Conservation (phyloP, 2,797 vertebrate genomes). For the Gobio occitaniae region DNA sequence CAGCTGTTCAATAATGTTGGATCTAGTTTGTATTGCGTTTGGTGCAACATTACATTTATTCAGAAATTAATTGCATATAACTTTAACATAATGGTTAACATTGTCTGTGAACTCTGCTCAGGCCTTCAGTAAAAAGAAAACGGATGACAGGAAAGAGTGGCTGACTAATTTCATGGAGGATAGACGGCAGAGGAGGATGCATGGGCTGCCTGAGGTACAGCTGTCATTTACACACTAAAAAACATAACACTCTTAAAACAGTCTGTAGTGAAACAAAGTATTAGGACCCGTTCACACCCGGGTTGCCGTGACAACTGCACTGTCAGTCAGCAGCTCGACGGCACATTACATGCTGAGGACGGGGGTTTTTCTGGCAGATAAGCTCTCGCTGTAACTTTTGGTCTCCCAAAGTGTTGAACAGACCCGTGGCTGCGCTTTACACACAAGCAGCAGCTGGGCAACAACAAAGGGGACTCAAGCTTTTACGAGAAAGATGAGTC, state of each 20-base stretch:
- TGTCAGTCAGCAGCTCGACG: no score
- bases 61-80: neutral
- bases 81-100: neutral
- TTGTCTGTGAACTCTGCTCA: slow-evolving; percentile 63
- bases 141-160: slow-evolving; percentile 98
- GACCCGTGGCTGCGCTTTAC: no score
- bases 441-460: no score
- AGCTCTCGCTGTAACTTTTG: no score
- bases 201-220: slow-evolving; percentile 93
- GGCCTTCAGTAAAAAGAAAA: slow-evolving; percentile 99
- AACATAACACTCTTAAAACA: neutral
- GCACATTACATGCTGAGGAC: no score
- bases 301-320: no score
- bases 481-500: no score
- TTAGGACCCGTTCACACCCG: neutral
- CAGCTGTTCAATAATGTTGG: neutral
- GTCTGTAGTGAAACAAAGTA: neutral
- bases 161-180: slow-evolving; percentile 99
- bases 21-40: neutral
- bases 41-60: neutral
- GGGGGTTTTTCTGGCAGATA: no score
- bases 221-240: neutral
- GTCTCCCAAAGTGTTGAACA: no score
- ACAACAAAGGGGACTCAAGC: no score
- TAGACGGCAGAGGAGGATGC: slow-evolving; percentile 92